phyloP scores from a whole-genome alignment of 2,113 vertebrate species.

The Gallinago undulata region DNA sequence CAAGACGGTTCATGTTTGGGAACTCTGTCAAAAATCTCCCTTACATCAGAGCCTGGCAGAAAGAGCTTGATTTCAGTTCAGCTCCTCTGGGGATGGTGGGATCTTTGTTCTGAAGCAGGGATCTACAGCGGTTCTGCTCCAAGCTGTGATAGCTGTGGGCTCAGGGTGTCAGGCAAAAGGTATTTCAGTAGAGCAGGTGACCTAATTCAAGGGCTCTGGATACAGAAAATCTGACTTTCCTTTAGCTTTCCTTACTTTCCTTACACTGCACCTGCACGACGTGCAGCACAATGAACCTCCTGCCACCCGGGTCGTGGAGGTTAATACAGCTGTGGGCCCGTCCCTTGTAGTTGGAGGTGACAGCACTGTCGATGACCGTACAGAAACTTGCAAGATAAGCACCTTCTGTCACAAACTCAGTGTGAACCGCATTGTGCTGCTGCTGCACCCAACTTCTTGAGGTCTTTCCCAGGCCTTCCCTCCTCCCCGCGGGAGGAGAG shows the following conservation, averaged over 20 bases:
- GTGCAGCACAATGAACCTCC: background rate
- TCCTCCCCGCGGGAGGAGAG: background rate
- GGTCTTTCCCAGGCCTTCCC: background rate
- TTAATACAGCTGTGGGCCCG: background rate
- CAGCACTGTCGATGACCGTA: background rate
- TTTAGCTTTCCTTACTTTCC: background rate
- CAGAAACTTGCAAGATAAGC: background rate
- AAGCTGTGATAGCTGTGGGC: background rate
- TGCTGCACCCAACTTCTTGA: background rate
- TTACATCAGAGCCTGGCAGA: background rate
- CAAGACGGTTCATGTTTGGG: background rate
- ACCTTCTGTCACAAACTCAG: background rate
- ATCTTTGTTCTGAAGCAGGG: background rate
- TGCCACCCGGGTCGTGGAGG: background rate
- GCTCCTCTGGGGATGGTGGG: background rate
- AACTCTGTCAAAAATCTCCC: background rate
- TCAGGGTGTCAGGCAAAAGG: background rate
- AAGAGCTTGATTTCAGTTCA: background rate
- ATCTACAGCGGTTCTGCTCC: background rate
- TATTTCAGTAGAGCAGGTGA: background rate
- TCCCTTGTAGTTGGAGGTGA: background rate
- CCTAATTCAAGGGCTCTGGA: background rate
- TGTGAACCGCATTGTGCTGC: fast-evolving
- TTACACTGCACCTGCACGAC: background rate
- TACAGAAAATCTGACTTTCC: background rate